Base-by-base conservation (phyloP, 2,113 vertebrate species). In the Muntiacus reevesi region DNA sequence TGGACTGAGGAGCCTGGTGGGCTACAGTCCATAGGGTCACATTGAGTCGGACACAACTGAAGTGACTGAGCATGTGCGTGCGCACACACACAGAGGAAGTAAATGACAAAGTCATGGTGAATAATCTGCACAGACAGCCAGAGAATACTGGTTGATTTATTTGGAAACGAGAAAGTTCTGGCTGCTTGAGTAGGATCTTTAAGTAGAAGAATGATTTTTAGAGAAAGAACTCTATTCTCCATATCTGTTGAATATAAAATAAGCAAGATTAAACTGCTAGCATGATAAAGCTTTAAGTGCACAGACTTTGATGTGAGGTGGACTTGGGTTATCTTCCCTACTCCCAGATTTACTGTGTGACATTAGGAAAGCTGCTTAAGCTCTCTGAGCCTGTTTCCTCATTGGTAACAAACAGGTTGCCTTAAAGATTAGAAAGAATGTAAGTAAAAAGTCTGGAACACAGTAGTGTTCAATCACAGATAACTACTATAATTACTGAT, bases 11-110 rank as follows among this genome's bases (percentile, higher is more conserved):
- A 43, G 71, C 5, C 36, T 43, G 12, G 21, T 76, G 71, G 23
- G 71, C 71, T 43, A 3, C 1, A 76, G 71, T 43, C 71, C 71
- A 27, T 7, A 76, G 71, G 21, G 71, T 43, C 6, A 43, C 40
- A 74, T 23, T 27, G 40, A 76, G 71, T 76, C 0, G 1, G 40
- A 76, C 40, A 76, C 4, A 1, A 43, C 71, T 43, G 71, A 76
- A 43, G 71, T 76, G 71, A 43, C 23, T 15, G 40, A 76, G 40
- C 12, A 7, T 13, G 7, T 7, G 6, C 0, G 0, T 0, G 2
- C 23, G 14, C 4, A 71, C n/a, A 71, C 33, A 76, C 23, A 43
- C 71, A 76, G 3, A 76, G 5, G 25, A 50, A 54, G n/a, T 9
- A n/a, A n/a, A 81, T 59, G 64, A 36, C 30, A 87, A 78, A 55